Percentiles rank a stretch among this genome's conserved stretches.
Evolutionary conservation across 2,797 vertebrate species (phyloP).

Genomic region (Chiroxiphia lanceolata): DNA sequence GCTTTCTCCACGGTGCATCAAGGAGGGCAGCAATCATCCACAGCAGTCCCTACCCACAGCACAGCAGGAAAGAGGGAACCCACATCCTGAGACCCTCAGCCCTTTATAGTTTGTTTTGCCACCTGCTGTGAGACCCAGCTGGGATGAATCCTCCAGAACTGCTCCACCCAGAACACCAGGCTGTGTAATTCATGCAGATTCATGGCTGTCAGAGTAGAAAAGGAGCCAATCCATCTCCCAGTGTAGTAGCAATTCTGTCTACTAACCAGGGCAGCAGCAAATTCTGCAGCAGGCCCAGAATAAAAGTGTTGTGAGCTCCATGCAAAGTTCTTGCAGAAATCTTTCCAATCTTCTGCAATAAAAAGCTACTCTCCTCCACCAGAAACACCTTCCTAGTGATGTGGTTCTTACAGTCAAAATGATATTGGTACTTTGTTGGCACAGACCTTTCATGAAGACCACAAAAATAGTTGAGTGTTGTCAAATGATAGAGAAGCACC

Average conservation of each 20-base stretch:
- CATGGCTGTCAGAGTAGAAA: not conserved
- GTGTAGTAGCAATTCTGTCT: not conserved
- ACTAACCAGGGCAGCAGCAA: not conserved
- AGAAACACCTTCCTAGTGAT: not conserved
- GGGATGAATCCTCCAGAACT: not conserved
- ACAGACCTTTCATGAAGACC: not conserved
- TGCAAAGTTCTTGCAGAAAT: not conserved
- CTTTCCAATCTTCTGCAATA: not conserved
- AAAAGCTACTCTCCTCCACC: not conserved
- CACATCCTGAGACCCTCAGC: not conserved
- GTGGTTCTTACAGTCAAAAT: not conserved
- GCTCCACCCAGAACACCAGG: not conserved
- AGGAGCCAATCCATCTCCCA: not conserved
- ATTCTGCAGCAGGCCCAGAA: not conserved
- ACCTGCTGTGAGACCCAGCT: slow-evolving; percentile 31
- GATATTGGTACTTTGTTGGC: not conserved
- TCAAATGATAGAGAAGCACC: not conserved
- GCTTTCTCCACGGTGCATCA: rapidly evolving
- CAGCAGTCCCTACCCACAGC: not conserved
- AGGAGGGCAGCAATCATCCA: not conserved
- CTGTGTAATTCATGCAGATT: not conserved
- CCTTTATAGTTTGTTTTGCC: slow-evolving; percentile 24
- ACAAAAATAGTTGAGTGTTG: not conserved
- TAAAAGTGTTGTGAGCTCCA: not conserved
- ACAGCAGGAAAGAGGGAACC: not conserved